Percentiles rank a stretch among this genome's conserved stretches.
These are phyloP conservation scores for Lindbergichthys nudifrons DNA, from an alignment of 2,797 vertebrate species.

Conservation along the genomic window DNA sequence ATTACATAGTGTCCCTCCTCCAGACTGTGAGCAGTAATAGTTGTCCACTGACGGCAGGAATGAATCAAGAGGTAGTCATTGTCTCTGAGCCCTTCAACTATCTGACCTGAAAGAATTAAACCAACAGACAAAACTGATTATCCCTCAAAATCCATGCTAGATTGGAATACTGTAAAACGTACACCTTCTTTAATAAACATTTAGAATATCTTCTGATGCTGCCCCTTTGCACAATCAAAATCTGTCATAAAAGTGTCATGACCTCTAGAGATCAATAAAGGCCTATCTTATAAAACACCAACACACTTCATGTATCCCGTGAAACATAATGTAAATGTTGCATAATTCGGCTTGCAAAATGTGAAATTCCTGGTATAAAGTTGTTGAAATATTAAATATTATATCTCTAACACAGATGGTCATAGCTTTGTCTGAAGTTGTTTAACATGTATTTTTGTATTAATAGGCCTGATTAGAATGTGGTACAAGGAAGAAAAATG, in stretches of 20 bases:
- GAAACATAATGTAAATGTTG: not conserved
- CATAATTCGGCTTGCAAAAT: not conserved
- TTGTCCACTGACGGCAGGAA: slow-evolving; percentile 99
- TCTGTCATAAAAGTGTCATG: not conserved
- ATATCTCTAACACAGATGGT: not conserved
- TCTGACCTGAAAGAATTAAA: slow-evolving; percentile 86
- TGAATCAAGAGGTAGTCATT: slow-evolving; percentile 98
- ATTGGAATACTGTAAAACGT: not conserved
- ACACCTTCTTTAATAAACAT: not conserved
- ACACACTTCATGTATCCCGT: too few species aligned
- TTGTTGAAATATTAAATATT: not conserved
- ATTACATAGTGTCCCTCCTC: slow-evolving; percentile 99
- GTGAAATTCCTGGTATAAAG: not conserved
- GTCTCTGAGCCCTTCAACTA: slow-evolving; percentile 94
- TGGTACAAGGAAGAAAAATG: not conserved
- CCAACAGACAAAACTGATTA: not conserved
- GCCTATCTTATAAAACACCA: too few species aligned
- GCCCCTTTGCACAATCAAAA: not conserved
- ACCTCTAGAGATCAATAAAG: too few species aligned
- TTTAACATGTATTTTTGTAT: not conserved
- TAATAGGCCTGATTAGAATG: not conserved
- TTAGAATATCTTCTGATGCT: not conserved
- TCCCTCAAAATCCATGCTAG: not conserved
- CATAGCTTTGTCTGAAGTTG: not conserved
- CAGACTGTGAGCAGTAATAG: slow-evolving; percentile 98